Base-by-base conservation (phyloP, 2,888 invertebrate genomes). In the Coenonympha arcania region DNA sequence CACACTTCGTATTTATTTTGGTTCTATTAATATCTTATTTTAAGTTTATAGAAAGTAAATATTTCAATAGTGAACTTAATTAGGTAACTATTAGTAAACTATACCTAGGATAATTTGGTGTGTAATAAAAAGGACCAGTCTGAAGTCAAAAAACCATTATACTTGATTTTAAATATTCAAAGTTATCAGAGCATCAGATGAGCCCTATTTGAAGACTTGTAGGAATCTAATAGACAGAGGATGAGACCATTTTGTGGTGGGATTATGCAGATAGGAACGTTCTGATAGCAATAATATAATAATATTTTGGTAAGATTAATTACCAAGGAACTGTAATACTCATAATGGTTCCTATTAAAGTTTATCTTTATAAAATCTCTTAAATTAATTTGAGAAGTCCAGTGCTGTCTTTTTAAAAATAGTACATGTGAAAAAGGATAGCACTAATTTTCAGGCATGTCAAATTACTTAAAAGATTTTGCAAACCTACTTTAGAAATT, bases 1-100 rank as follows among this genome's bases (percentile, higher is more conserved):
- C 81, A 83, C 83, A 80, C 71, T 72, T 64, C 64, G 64, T 69
- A 66, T 63, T 65, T 62, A 79, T 76, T 84, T 83, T 84, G 83
- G 83, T 81, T 77, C 76, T 63, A 59, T 64, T 66, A 63, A 66
- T 47, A 30, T 39, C 30, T 53, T 46, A 46, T 26, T 18, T 41
- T 39, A 34, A 36, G 50, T 37, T 28, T 48, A 43, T 39, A 43
- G 40, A 16, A 15, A 33, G 8, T 64, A 57, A 61, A 61, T 54
- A 55, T 63, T 58, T 33, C 34, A 47, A 52, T 66, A 70, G 61
- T 66, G 64, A 76, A 73, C 66, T 73, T 79, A 76, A 54, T 61
- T 61, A 66, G 81, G 78, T 79, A 81, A 81, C 75, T 70, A 69
- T 65, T 64, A 68, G 68, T 66, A 69, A 66, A 67, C 65, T 52